Conservation (phyloP, 2,888 invertebrate genomes). For the Cosmopolites sordidus region DNA sequence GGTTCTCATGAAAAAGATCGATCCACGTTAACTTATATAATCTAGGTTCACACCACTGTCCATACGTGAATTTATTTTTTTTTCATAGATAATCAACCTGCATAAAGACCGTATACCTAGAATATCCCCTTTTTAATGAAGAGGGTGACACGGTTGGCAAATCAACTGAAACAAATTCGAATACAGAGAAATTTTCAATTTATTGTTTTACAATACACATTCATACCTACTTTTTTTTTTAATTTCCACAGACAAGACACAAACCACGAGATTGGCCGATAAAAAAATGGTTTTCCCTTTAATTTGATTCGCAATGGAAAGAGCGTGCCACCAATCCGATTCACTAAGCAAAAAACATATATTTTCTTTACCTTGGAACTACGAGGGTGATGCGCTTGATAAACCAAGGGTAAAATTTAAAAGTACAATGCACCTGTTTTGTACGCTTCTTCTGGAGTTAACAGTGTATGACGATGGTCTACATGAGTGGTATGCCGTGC, state of each 20-base stretch:
- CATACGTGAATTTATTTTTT: too few relatives aligned
- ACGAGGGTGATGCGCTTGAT: slow-evolving; percentile 14
- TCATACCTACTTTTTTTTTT: too few relatives aligned
- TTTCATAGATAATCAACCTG: not conserved
- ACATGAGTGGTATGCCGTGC: not conserved
- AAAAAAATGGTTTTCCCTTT: too few relatives aligned
- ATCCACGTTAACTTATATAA: too few relatives aligned
- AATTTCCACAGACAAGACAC: too few relatives aligned
- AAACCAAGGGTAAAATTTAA: slow-evolving; percentile 11
- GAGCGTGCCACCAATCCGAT: too few relatives aligned
- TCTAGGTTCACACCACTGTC: too few relatives aligned
- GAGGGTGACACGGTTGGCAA: not conserved
- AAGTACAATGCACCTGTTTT: slow-evolving; percentile 11
- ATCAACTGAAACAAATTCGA: not conserved
- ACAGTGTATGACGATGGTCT: slow-evolving; percentile 5
- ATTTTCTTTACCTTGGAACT: not conserved
- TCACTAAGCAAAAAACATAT: not conserved
- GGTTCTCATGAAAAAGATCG: too few relatives aligned
- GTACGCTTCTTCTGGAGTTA: slow-evolving; percentile 3
- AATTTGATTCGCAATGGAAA: too few relatives aligned
- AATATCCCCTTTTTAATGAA: not conserved
- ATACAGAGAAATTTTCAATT: too few relatives aligned
- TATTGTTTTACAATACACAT: too few relatives aligned
- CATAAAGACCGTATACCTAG: not conserved
- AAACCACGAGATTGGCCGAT: too few relatives aligned